Conservation (phyloP, 2,113 vertebrate species). For the Epinephelus fuscoguttatus region DNA sequence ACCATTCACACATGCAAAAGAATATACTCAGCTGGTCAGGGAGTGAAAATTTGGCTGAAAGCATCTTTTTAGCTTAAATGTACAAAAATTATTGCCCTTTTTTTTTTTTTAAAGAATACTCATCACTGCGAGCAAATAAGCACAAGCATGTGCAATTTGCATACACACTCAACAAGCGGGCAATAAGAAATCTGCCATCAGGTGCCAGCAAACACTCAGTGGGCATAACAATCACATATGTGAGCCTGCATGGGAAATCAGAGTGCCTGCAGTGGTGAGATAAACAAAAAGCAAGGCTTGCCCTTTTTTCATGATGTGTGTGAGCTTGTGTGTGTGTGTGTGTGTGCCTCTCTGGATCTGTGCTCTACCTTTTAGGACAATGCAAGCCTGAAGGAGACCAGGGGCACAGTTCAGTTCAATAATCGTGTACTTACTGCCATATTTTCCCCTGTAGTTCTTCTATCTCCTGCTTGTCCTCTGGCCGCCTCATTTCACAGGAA, state of each 20-base stretch:
- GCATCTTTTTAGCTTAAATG: background rate
- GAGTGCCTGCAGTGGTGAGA: conserved; percentile 67
- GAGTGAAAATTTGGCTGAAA: conserved; percentile 19
- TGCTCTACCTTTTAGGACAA: conserved; percentile 35
- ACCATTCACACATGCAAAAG: conserved; percentile 24
- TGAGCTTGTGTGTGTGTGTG: conserved; percentile 4
- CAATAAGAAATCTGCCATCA: conserved; percentile 32
- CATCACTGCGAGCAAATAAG: conserved; percentile 3
- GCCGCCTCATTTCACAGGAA: conserved; percentile 55
- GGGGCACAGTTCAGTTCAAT: conserved; percentile 54
- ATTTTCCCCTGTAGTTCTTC: conserved; percentile 20
- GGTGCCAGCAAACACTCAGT: conserved; percentile 49
- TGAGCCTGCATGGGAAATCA: conserved; percentile 64
- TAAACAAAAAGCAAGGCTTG: conserved; percentile 55
- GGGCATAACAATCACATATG: conserved; percentile 53
- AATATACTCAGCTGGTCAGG: conserved; percentile 18
- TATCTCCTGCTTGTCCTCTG: conserved; percentile 38
- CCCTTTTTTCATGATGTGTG: conserved; percentile 41
- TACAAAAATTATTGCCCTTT: background rate
- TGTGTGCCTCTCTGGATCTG: conserved; percentile 12
- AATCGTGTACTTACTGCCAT: conserved; percentile 41
- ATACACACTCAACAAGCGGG: conserved; percentile 24
- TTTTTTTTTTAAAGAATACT: background rate
- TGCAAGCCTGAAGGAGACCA: conserved; percentile 45
- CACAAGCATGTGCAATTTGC: background rate